Evolutionary conservation across 2,797 vertebrate species (phyloP).

Genomic region (Prionace glauca): DNA sequence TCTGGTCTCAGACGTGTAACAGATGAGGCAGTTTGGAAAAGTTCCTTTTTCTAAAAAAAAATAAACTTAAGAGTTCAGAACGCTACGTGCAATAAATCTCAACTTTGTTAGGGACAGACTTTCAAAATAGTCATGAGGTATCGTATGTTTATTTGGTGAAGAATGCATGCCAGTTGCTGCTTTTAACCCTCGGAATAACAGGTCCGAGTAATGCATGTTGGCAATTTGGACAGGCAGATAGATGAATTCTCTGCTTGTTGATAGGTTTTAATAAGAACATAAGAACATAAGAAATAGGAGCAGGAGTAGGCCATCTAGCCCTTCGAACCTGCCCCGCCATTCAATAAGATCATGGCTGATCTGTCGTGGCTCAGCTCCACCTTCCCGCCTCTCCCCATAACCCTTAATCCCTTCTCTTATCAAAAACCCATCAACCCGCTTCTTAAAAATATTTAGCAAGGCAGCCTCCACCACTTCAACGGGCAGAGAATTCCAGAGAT

Average conservation of each 20-base stretch:
- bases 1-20: conserved; percentile 23
- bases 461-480: no score
- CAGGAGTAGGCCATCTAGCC: no score
- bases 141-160: background rate
- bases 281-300: no score
- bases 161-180: background rate
- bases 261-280: background rate
- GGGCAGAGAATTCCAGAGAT: no score
- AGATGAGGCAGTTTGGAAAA: background rate
- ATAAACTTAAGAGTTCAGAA: background rate
- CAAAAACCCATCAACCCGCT: no score
- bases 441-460: no score
- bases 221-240: background rate
- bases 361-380: no score
- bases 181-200: background rate
- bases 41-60: conserved; percentile 17
- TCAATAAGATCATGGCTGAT: no score
- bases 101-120: background rate
- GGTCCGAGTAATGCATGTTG: background rate
- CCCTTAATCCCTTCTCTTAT: no score
- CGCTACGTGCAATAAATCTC: background rate
- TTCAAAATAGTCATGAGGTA: background rate
- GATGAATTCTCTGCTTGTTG: background rate
- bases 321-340: no score
- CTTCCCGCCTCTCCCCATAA: no score